Evolutionary conservation across 2,797 vertebrate genomes (phyloP), one percentile per base, ranked within the genome.

Genomic region (Sciaenops ocellatus): DNA sequence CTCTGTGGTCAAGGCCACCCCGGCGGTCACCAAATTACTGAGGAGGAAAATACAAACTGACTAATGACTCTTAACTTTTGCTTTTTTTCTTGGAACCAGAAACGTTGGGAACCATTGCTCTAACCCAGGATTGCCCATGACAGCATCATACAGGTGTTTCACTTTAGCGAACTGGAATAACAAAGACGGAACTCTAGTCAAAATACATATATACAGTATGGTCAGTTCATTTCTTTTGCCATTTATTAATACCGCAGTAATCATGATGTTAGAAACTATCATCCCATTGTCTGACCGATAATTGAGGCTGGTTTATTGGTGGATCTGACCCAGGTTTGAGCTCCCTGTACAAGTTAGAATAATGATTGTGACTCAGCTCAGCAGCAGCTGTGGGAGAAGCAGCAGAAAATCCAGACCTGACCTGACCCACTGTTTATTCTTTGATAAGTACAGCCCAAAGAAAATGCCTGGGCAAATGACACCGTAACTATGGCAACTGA

Each of bases 401-500:
- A 75, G 73, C 66, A 66, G 56, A 55, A 44, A 85, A 59, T 42
- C 68, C 59, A 56, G 67, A 73, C 65, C 60, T 60, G 68, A 78
- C 46, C 61, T 63, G 79, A 82, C 69, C 57, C 34, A 1, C 50
- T 59, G 51, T 70, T 78, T 77, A 50, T 30, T 76, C 62, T 62
- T 47, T 50, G 38, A 63, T 48, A 78, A 78, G 44, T 60, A 38
- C 47, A 67, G 54, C 17, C 63, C 62, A 59, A 63, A 69, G 60
- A 73, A 76, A 65, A 22, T 42, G 46, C 42, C 22, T 51, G 69
- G 28, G 60, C 15, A 71, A 79, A 81, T 57, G 41, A 61, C 73
- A 72, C 5, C 0, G 77, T 85, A 67, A 65, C 81, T 61, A 81
- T 80, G 79, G 85, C 47, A 76, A 83, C 81, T 26, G 26, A 70